These are phyloP conservation scores for Ditylenchus weischeri DNA, from an alignment of 2,888 invertebrate genomes.

Conservation along the genomic window DNA sequence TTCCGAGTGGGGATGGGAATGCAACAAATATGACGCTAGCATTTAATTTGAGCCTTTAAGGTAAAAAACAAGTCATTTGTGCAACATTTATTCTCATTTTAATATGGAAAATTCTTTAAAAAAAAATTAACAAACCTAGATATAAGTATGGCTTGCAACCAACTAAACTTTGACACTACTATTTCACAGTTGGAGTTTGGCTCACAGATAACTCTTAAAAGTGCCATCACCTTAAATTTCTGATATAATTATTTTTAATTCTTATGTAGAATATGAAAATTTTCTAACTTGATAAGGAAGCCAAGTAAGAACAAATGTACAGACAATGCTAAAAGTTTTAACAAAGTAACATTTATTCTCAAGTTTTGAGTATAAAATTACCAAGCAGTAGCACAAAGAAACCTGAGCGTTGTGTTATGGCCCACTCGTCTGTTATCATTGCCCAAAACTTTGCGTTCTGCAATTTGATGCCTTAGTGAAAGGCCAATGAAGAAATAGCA, in stretches of 20 bases:
- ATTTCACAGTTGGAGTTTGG: constrained; percentile 37
- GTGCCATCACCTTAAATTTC: constrained; percentile 36
- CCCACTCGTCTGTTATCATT: constrained; percentile 33
- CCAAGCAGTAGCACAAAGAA: constrained; percentile 43
- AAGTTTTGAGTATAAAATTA: too few species aligned
- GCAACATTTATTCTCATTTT: too few species aligned
- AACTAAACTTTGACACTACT: constrained; percentile 41
- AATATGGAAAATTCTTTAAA: neutral
- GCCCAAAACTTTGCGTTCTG: constrained; percentile 35
- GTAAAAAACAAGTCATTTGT: neutral
- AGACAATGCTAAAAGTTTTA: constrained; percentile 35
- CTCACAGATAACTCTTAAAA: constrained; percentile 47
- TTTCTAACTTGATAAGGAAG: constrained; percentile 43
- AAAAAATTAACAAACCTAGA: constrained; percentile 40
- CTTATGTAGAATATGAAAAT: too few species aligned
- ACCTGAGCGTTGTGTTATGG: constrained; percentile 42
- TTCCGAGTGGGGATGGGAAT: too few species aligned
- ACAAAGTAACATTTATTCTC: too few species aligned
- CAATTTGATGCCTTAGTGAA: constrained; percentile 36
- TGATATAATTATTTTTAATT: neutral
- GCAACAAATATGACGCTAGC: too few species aligned
- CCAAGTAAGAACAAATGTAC: constrained; percentile 50
- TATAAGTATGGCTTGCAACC: constrained; percentile 51
- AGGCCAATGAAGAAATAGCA: constrained; percentile 47
- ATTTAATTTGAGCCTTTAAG: too few species aligned